Base-by-base conservation (phyloP, 2,888 invertebrate species). In the Amphipoea lucens region DNA sequence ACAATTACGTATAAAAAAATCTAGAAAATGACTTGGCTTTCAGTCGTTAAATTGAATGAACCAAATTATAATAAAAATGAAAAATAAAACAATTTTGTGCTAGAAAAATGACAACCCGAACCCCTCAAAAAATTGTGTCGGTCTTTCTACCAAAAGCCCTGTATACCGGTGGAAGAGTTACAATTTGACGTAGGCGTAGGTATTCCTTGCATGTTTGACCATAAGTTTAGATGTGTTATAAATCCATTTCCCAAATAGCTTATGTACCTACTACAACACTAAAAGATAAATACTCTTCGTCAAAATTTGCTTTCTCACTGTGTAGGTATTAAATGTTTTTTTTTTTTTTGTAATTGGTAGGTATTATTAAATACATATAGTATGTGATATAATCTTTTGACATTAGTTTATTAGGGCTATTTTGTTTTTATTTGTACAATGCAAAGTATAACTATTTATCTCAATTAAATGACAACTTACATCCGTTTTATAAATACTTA, bases 361-460 rank as follows among this genome's bases (percentile, higher is more conserved):
- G 57, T 81, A 69, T 65, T 68, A 63, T 80, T 67, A 45, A 54
- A 60, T 51, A 36, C 23, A 40, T 62, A 54, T 74, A 81, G 29
- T 77, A 57, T 60, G 71, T 73, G 79, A 78, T 78, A 78, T 73
- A 62, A 74, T 29, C 5, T 20, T 65, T 82, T 40, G 11, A 60
- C 66, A 66, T 62, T 83, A 40, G 29, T 67, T 66, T 40, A 17
- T 66, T 67, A 23, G 9, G 36, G 14, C 9, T 70, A 54, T 54
- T 69, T 54, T 14, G 23, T 20, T 60, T 2, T 54, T 71, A 5
- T 7, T n/a, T 62, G 14, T 42, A 66, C 12, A 57, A 29, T 60
- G 23, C 40, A 29, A 60, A 12, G 5, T 48, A 0, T 60, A 54
- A 17, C 40, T 71, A 74, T 42, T 67, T 74, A 51, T 74, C 20